phyloP scores from a whole-genome alignment of 2,888 invertebrate species.

The Drosophila cracens region DNA sequence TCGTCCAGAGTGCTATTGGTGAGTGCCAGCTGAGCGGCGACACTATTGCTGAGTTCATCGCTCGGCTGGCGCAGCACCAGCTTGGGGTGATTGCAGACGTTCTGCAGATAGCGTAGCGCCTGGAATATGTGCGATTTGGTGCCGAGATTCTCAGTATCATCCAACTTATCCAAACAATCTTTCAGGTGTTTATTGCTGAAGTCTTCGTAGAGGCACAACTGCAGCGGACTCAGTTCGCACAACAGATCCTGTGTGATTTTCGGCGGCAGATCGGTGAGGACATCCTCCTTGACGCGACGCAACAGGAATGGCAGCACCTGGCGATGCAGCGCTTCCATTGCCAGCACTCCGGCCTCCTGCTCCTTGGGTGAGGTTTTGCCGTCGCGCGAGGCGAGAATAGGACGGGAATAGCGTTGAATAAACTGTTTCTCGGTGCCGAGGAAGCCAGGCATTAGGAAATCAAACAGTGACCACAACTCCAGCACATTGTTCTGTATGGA shows the following conservation, averaged over 20 bases:
- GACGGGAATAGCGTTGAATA: conserved; percentile 92
- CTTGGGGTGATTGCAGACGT: conserved; percentile 99
- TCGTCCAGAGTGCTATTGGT: conserved; percentile 91
- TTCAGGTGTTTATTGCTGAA: conserved; percentile 91
- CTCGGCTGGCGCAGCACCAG: conserved; percentile 88
- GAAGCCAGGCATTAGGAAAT: conserved; percentile 99
- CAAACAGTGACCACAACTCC: conserved; percentile 99
- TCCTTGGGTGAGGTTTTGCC: conserved; percentile 95
- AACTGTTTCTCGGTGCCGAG: conserved; percentile 98
- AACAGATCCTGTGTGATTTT: conserved; percentile 99
- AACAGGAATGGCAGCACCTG: conserved; percentile 98
- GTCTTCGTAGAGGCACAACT: conserved; percentile 96
- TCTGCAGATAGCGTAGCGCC: conserved; percentile 96
- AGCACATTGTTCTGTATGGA: conserved; percentile 98
- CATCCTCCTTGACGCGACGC: conserved; percentile 98
- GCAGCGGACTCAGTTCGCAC: conserved; percentile 97
- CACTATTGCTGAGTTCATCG: conserved; percentile 50
- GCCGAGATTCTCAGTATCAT: conserved; percentile 82
- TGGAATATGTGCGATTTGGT: conserved; percentile 90
- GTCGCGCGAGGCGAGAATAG: conserved; percentile 95
- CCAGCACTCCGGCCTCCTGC: conserved; percentile 96
- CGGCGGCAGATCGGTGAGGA: conserved; percentile 97
- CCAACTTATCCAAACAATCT: conserved; percentile 84
- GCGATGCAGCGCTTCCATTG: conserved; percentile 95
- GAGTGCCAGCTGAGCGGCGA: conserved; percentile 86